Conservation (phyloP, 2,888 invertebrate species). For the Allacma fusca region DNA sequence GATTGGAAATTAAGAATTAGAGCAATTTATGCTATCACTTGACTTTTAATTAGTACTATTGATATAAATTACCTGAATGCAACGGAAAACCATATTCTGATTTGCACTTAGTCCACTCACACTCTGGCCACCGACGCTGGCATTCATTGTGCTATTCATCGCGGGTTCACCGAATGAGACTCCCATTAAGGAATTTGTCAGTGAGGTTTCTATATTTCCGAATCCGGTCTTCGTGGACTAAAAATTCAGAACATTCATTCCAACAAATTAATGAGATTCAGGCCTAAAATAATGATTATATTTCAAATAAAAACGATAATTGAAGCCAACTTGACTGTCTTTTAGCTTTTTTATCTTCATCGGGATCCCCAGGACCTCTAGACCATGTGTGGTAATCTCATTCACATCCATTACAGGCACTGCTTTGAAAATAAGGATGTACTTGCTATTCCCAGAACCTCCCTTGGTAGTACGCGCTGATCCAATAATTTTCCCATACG, state of each 20-base stretch:
- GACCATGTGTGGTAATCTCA: conserved; percentile 73
- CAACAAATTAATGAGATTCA: too few species aligned
- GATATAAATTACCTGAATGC: conserved; percentile 55
- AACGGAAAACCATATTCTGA: conserved; percentile 62
- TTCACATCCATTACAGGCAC: conserved; percentile 71
- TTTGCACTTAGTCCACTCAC: conserved; percentile 60
- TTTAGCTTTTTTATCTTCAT: conserved; percentile 68
- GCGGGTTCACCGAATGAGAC: too few species aligned
- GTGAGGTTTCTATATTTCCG: too few species aligned
- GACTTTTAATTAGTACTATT: neutral
- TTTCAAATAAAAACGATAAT: too few species aligned
- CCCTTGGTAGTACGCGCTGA: conserved; percentile 72
- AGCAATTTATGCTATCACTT: neutral
- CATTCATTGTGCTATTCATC: conserved; percentile 42
- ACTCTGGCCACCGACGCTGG: conserved; percentile 20
- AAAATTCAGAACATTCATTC: too few species aligned
- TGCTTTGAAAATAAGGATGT: conserved; percentile 74
- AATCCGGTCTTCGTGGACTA: too few species aligned
- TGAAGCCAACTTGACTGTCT: conserved; percentile 56
- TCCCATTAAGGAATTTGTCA: conserved; percentile 60
- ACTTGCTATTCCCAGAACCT: conserved; percentile 64
- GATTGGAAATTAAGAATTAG: neutral
- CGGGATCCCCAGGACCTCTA: conserved; percentile 73
- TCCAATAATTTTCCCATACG: conserved; percentile 70
- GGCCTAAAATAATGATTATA: too few species aligned